Conservation (phyloP, 2,113 vertebrate genomes). For the Arothron firmamentum region DNA sequence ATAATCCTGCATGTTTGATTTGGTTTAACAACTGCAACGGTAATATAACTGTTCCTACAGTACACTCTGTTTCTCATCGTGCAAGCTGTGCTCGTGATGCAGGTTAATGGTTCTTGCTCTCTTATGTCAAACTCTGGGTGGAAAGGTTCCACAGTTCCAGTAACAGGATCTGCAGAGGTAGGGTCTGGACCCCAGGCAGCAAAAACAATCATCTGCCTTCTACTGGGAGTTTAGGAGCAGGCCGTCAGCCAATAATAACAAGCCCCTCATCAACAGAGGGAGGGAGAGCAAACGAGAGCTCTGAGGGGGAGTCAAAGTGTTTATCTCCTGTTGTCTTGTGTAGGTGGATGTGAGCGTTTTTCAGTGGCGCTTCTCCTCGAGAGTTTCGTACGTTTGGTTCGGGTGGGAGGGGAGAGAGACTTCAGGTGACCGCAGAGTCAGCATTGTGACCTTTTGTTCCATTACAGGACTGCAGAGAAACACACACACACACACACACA, state of each 20-base stretch:
- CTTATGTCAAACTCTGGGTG: conserved; percentile 29
- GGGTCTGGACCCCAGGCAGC: conserved; percentile 61
- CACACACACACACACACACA: conserved; percentile 1
- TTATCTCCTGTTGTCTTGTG: conserved; percentile 66
- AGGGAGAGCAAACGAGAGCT: conserved; percentile 35
- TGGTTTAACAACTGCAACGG: no score
- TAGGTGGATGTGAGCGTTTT: conserved; percentile 55
- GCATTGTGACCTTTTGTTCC: conserved; percentile 66
- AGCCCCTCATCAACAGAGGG: conserved; percentile 59
- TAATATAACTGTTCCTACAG: no score
- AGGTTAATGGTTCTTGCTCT: conserved; percentile 18
- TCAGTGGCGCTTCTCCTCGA: conserved; percentile 28
- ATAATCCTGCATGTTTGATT: no score
- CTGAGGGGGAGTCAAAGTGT: conserved; percentile 56
- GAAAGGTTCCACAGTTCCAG: conserved; percentile 51
- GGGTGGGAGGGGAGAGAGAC: conserved; percentile 26
- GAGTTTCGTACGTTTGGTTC: conserved; percentile 36
- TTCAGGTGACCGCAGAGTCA: conserved; percentile 58
- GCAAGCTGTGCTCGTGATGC: conserved; percentile 15
- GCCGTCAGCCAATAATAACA: conserved; percentile 74
- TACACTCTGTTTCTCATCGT: conserved; percentile 13
- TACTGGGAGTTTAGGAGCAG: conserved; percentile 63
- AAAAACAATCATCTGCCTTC: conserved; percentile 76
- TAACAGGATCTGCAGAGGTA: conserved; percentile 66
- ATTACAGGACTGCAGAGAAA: conserved; percentile 11